Evolutionary conservation across 2,888 invertebrate species (phyloP), one percentile per base, ranked within the genome.

Genomic region (Branchellion lobata): DNA sequence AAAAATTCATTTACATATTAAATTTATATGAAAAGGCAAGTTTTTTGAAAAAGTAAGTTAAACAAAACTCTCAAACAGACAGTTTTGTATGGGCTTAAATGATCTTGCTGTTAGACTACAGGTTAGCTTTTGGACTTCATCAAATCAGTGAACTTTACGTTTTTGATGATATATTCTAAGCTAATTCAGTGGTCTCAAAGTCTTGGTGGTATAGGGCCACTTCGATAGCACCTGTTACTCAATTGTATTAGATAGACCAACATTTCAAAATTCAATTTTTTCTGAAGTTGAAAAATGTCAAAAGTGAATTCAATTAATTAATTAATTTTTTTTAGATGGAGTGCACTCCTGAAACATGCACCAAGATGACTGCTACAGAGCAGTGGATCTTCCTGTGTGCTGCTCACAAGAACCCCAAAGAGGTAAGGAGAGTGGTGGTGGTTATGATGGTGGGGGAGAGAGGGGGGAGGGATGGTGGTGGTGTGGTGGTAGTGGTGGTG

Each of bases 341-440:
- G 88, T 99, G 99, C 88, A 93, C 94, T 86, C 96, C 98, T 57
- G 94, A 95, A 85, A 95, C 93, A 31, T 99, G 99, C 88, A 95
- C 94, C 81, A 98, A 99, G 89, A 99, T 99, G 99, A 99, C 98
- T 69, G 99, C 99, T 40, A 99, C 99, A 36, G 98, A 99, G 88
- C 98, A 99, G 86, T 99, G 99, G 99, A 99, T 99, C 88, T 99
- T 99, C 88, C 90, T 99, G 78, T 99, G 99, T 90, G 99, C 99
- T 80, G 98, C 99, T 65, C 99, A 99, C 88, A 99, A 99, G 90
- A 98, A 98, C 82, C 99, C 99, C 61, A 99, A 99, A 89, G 99
- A 99, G 86, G 33, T 69, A 3, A 31, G 3, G 5, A 21, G 3
- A 5, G 65, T 65, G 29, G 29, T 65, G 29, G 65, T 65, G 65